Percentiles rank a stretch among this genome's conserved stretches.
Evolutionary conservation across 2,113 vertebrate genomes (phyloP).

Genomic region (Orycteropus afer): DNA sequence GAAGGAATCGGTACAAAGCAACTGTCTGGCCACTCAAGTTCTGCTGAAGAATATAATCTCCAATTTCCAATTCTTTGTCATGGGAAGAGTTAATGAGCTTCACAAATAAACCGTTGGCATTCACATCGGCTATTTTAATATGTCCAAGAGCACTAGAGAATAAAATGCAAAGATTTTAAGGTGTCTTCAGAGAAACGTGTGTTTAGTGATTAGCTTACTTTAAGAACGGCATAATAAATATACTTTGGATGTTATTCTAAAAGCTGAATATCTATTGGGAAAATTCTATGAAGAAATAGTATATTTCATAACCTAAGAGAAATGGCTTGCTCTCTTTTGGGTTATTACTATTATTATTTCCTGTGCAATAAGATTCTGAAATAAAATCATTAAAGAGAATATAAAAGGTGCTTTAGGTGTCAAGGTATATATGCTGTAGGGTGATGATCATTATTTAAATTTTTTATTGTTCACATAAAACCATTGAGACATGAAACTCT

Average conservation of each 20-base stretch:
- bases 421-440: background rate
- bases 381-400: conserved; percentile 13
- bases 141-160: conserved; percentile 78
- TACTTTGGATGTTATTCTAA: background rate
- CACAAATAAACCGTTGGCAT: conserved; percentile 71
- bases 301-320: background rate
- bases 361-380: background rate
- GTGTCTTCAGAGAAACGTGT: background rate
- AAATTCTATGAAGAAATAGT: background rate
- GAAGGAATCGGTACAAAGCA: conserved; percentile 73
- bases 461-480: background rate
- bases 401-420: background rate
- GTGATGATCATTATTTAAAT: background rate
- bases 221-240: background rate
- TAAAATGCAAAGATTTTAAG: conserved; percentile 28
- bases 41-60: conserved; percentile 80
- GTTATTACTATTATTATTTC: background rate
- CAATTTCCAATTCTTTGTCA: conserved; percentile 78
- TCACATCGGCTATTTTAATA: conserved; percentile 79
- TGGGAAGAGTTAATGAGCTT: conserved; percentile 77
- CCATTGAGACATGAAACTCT: background rate
- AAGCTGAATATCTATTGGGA: background rate
- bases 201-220: background rate
- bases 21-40: conserved; percentile 68
- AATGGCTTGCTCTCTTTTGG: conserved; percentile 9